Evolutionary conservation across 2,888 invertebrate genomes (phyloP), one percentile per base, ranked within the genome.

Genomic region (Diplazon laetatorius): DNA sequence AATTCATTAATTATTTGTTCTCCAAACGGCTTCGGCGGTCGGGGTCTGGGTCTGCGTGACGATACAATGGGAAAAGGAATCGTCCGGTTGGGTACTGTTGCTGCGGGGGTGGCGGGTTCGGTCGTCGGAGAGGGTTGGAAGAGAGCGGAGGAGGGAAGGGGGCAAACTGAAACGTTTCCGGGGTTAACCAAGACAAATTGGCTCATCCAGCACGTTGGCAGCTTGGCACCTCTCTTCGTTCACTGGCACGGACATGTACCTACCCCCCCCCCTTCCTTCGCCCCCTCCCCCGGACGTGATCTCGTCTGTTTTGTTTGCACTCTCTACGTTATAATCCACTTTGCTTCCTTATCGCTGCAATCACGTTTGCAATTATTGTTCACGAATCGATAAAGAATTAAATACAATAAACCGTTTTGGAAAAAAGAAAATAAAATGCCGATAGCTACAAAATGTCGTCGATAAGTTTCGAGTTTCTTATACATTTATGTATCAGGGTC

Each of bases 181-280:
- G 71, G 82, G 82, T 82, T 80, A 80, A 80, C 80, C 78, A 82
- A 80, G 82, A 82, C 80, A 79, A 79, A 82, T 82, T 77, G 80
- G 78, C 76, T 71, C 65, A 76, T 80, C 80, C 76, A 59, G 69
- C 57, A 16, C 35, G 63, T 57, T 76, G 50, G 55, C 57, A 69
- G 73, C 60, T 60, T 52, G 57, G 50, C 72, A 79, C 39, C 72
- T 76, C 68, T 66, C 76, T 52, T 63, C 50, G 57, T 2, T 2
- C 25, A 30, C 59, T 63, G 12, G 60, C 55, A 42, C 50, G 68
- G 46, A 72, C 65, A 55, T 42, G 30, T 30, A 14, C 22, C 65
- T 66, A 46, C 46, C 63, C 22, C 65, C 60, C 55, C 46, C 70
- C 10, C 59, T n/a, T n/a, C 22, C 37, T 69, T 48, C 37, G 35